Evolutionary conservation across 1,140 invertebrate species (phyloP), one percentile per base, ranked within the genome.

Genomic region (Aphis gossypii): DNA sequence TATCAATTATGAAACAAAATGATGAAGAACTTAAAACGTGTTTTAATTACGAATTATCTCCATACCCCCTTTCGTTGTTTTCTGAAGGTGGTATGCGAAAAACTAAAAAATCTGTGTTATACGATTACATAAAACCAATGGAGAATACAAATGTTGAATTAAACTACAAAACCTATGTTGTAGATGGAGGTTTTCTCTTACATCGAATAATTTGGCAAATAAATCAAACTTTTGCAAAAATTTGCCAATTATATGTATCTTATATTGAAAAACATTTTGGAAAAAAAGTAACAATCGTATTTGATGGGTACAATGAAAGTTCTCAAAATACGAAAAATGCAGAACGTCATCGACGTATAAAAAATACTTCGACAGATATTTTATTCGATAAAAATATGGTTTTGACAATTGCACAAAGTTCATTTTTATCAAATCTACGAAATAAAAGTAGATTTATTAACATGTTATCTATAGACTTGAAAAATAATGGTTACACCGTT

Each of bases 1-100:
- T 93, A 35, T 93, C 82, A 35, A 21, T 82, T 83, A 93, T 93
- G 92, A 68, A 86, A 86, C 38, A 82, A 48, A 83, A 82, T 48
- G 30, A 46, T 82, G 60, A 93, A 44, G 44, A 95, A 88, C 82
- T 95, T 86, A 87, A 95, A 94, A 94, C 95, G 94, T 95, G 95
- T 94, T 94, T 95, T 94, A 94, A 95, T 94, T 95, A 95, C 95
- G 95, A 95, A 95, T 88, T 95, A 90, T 95, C 94, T 84, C 95
- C 95, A 90, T 95, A 94, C 94, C 95, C 95, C n/a, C 94, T 94
- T 94, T 94, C 95, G 93, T 90, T 95, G 94, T 95, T 95, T 95
- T 94, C 95, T 95, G 94, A 93, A 94, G 90, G 94, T 94, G 95
- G 95, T 93, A 95, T 95, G 95, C 94, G 95, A 94, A 95, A 95